Conservation (phyloP, 2,113 vertebrate species). For the Macaca mulatta region DNA sequence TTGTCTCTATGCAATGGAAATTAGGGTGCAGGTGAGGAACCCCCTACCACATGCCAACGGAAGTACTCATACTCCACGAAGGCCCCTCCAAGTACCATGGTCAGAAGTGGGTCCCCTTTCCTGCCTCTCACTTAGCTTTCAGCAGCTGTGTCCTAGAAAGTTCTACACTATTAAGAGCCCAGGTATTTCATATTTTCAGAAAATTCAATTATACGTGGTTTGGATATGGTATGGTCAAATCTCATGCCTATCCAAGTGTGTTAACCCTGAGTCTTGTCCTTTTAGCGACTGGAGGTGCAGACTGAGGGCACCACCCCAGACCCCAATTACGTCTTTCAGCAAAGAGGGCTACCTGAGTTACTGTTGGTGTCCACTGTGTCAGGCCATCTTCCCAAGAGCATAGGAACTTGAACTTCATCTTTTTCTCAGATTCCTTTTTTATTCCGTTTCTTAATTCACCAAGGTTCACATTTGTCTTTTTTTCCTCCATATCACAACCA, state of each 20-base stretch:
- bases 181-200: neutral
- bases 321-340: accelerated
- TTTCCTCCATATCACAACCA: neutral
- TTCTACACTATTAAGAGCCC: neutral
- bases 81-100: neutral
- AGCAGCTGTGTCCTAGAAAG: neutral
- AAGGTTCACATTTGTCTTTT: neutral
- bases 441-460: neutral
- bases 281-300: neutral
- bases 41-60: neutral
- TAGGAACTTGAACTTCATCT: too few species aligned
- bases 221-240: neutral
- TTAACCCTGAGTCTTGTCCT: neutral
- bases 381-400: neutral
- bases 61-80: neutral
- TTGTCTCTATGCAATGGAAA: neutral
- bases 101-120: neutral
- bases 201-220: neutral
- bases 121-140: neutral
- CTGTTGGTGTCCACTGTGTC: neutral
- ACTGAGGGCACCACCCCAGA: neutral
- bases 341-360: neutral
- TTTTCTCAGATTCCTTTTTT: neutral
- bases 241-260: neutral
- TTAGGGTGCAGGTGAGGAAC: neutral